Base-by-base conservation (phyloP, 2,888 invertebrate species). In the Brachyopa scutellaris region DNA sequence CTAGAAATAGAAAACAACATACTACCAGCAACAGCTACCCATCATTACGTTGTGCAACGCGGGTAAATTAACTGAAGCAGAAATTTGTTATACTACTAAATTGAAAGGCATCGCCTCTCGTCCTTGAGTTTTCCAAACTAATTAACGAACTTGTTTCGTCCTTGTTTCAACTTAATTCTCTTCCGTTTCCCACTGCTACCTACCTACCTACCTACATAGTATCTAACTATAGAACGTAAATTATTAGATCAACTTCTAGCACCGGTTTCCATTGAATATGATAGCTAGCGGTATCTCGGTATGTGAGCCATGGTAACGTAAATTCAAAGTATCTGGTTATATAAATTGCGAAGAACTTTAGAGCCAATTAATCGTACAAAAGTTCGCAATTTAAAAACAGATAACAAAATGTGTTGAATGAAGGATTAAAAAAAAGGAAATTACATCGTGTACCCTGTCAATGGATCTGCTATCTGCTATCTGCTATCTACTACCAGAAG, bases 61-160 rank as follows among this genome's bases (percentile, higher is more conserved):
- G 26, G 6, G 8, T 8, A 42, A 55, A 66, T 53, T 53, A 67
- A 15, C 13, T 21, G 9, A 23, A 55, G 13, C 11, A 7, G 33
- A 8, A 67, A 21, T 55, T 67, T 55, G 23, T 55, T 47, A 45
- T 23, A 67, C 55, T 23, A 67, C 55, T 23, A 55, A 67, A 45
- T 36, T 55, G 17, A 67, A 67, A 55, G 55, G 45, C 51, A 51
- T 51, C 23, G 26, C 23, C 13, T 29, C 40, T 9, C 3, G 45
- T 67, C 45, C 67, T 67, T 55, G 55, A 67, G 67, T 45, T 67
- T 13, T 36, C 23, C 42, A 15, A 67, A 45, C 67, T 67, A 67
- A 67, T 67, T 67, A 67, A 42, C 19, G 57, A 69, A 69, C 55
- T 69, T 69, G 29, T 69, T 57, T 69, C 47, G 57, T 69, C 26